Evolutionary conservation across 2,797 vertebrate species (phyloP).

Genomic region (Sebastes jordani): DNA sequence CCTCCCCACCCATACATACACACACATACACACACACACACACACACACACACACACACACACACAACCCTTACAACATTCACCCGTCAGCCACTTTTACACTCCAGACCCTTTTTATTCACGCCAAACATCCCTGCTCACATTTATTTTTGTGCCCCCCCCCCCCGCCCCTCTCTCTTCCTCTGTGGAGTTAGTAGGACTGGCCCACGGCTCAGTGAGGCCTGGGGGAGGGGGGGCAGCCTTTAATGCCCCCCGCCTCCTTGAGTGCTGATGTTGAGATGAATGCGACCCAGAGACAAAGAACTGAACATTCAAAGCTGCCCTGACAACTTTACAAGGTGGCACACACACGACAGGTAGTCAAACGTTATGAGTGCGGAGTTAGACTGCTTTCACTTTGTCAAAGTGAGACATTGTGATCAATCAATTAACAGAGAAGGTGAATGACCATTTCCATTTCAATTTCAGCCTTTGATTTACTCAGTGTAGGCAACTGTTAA

Average conservation of each 20-base stretch:
- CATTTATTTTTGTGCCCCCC: conserved; percentile 68
- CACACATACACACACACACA: no score
- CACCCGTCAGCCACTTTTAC: conserved; percentile 61
- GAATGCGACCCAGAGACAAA: conserved; percentile 62
- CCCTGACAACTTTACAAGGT: conserved; percentile 31
- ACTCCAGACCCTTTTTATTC: conserved; percentile 44
- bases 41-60: no score
- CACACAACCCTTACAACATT: conserved; percentile 26
- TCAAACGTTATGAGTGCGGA: neutral
- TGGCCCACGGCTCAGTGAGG: conserved; percentile 40
- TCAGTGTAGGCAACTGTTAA: neutral
- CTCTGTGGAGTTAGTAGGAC: conserved; percentile 57
- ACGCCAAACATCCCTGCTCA: conserved; percentile 21
- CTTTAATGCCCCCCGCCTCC: conserved; percentile 55
- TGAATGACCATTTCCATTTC: neutral
- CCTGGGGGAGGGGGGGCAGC: neutral
- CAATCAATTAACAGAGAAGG: neutral
- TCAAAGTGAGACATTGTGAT: neutral
- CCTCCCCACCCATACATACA: neutral
- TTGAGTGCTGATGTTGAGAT: conserved; percentile 46
- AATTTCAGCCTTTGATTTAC: neutral
- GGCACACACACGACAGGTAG: neutral
- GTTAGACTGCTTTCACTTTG: neutral
- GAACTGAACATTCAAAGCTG: conserved; percentile 55
- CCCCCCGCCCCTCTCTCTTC: conserved; percentile 4